A percentile compares a stretch with the other conserved stretches of the same genome.
These are phyloP conservation scores for Pheosia tremula DNA, from an alignment of 2,888 invertebrate genomes.

Conservation along the genomic window DNA sequence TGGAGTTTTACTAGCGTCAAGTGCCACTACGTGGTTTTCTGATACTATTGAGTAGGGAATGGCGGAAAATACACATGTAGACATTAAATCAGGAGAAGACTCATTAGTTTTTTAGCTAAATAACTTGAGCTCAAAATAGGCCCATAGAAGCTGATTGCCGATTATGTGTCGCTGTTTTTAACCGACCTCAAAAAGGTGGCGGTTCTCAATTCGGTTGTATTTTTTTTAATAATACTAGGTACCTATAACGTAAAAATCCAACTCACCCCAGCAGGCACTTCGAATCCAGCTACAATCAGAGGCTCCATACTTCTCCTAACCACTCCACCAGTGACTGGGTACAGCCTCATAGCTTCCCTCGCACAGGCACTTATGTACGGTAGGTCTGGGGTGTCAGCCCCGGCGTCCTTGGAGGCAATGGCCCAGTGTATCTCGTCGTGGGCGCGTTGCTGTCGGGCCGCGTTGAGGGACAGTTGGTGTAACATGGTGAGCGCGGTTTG, in stretches of 20 bases:
- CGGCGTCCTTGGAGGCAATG: constrained; percentile 57
- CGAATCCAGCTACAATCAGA: constrained; percentile 67
- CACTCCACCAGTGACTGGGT: constrained; percentile 74
- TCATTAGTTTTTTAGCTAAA: no score
- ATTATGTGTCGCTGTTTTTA: no score
- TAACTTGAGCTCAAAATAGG: no score
- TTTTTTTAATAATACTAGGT: no score
- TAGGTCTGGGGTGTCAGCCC: constrained; percentile 49
- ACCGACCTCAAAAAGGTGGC: no score
- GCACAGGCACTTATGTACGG: constrained; percentile 66
- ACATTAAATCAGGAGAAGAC: no score
- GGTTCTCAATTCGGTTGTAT: no score
- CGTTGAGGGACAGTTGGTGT: constrained; percentile 73
- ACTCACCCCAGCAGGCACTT: constrained; percentile 74
- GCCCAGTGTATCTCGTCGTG: constrained; percentile 74
- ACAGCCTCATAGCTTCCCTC: constrained; percentile 66
- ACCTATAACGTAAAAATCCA: not conserved
- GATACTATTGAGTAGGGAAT: no score
- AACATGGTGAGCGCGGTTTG: constrained; percentile 74
- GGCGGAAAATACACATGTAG: no score
- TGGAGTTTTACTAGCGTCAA: no score
- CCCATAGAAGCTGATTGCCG: no score
- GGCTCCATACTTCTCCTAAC: constrained; percentile 62
- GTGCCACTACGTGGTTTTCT: no score
- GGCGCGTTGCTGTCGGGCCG: constrained; percentile 72